Percentiles rank a stretch among this genome's conserved stretches.
phyloP scores from a whole-genome alignment of 2,888 invertebrate genomes.

The Petrophora chlorosata region DNA sequence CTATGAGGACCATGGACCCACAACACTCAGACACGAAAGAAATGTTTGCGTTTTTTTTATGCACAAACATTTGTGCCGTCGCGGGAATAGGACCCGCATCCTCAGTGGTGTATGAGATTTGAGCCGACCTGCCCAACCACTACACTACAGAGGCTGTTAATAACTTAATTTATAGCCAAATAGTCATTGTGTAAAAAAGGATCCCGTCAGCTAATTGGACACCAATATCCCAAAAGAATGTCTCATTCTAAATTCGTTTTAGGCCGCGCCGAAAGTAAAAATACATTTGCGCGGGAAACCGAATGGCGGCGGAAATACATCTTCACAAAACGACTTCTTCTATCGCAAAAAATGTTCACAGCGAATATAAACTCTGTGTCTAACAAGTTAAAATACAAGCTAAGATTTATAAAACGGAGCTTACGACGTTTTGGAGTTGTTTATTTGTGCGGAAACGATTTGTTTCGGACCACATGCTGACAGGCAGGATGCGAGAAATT shows the following conservation, averaged over 20 bases:
- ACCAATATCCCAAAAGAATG: background rate
- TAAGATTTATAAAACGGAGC: background rate
- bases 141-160: no score
- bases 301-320: constrained; percentile 69
- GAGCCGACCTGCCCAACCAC: no score
- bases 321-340: constrained; percentile 34
- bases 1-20: no score
- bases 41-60: no score
- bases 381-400: background rate
- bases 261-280: constrained; percentile 54
- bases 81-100: no score
- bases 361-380: constrained; percentile 18
- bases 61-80: no score
- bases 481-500: constrained; percentile 75
- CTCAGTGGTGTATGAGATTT: no score
- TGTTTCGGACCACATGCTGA: constrained; percentile 78
- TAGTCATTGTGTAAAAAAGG: no score
- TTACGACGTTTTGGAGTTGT: constrained; percentile 16
- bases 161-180: no score
- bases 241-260: background rate
- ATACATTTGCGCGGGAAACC: constrained; percentile 74
- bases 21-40: no score
- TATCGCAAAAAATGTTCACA: constrained; percentile 30
- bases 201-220: background rate
- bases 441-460: constrained; percentile 71